Conservation (phyloP, 2,797 vertebrate species). For the Sebastes dallii region DNA sequence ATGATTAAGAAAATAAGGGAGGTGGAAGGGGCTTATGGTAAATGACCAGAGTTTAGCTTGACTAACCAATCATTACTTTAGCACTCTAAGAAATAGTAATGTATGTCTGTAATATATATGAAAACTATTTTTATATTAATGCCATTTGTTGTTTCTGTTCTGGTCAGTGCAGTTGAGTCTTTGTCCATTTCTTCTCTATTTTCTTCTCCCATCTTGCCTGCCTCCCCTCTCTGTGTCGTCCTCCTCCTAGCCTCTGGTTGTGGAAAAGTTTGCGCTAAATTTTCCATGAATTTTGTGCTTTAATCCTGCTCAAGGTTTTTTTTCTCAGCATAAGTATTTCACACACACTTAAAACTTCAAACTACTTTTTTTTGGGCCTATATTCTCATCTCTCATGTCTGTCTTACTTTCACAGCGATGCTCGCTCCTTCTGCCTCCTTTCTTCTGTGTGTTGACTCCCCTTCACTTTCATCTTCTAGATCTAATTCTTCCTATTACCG, state of each 20-base stretch:
- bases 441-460: neutral
- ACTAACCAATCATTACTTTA: neutral
- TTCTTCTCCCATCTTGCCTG: conserved; percentile 10
- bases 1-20: neutral
- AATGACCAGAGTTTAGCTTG: neutral
- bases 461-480: conserved; percentile 13
- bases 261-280: conserved; percentile 8
- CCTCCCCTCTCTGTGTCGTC: conserved; percentile 7
- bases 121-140: neutral
- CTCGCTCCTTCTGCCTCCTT: neutral
- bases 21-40: neutral
- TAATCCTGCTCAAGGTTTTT: conserved; percentile 35
- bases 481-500: neutral
- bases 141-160: neutral
- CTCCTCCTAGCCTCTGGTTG: conserved; percentile 27
- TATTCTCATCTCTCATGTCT: conserved; percentile 22
- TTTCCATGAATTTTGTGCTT: conserved; percentile 18
- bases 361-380: neutral
- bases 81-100: neutral
- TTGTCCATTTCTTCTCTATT: neutral
- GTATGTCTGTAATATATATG: neutral
- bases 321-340: conserved; percentile 13
- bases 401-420: conserved; percentile 7
- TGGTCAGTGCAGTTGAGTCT: neutral
- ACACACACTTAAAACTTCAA: conserved; percentile 15